Evolutionary conservation across 2,888 invertebrate genomes (phyloP).

Genomic region (Andricus quercusramuli): DNA sequence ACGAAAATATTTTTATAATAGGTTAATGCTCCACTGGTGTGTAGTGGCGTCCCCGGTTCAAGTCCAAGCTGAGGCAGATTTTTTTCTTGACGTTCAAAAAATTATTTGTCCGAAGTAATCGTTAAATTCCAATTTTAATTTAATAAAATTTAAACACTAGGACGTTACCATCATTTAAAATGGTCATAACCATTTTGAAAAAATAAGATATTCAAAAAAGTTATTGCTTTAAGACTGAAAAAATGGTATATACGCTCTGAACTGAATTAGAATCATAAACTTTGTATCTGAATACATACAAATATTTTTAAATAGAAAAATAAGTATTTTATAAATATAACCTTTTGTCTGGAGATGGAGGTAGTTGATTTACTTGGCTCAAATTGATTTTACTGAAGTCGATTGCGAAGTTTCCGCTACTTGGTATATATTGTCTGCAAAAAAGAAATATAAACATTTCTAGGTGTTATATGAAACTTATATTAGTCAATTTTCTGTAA

Average conservation of each 20-base stretch:
- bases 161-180: too few species aligned
- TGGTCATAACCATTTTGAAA: too few species aligned
- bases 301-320: not conserved
- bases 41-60: too few species aligned
- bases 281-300: not conserved
- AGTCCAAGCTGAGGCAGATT: too few species aligned
- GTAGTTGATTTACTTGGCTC: constrained; percentile 80
- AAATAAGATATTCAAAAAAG: too few species aligned
- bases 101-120: too few species aligned
- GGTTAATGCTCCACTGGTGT: too few species aligned
- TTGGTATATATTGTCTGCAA: constrained; percentile 84
- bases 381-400: constrained; percentile 84
- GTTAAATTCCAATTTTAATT: too few species aligned
- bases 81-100: too few species aligned
- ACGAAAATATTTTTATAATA: too few species aligned
- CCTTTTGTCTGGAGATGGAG: constrained; percentile 75
- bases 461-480: constrained; percentile 18
- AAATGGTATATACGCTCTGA: not conserved
- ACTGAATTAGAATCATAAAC: not conserved
- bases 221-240: not conserved
- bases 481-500: constrained; percentile 1
- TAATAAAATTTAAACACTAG: too few species aligned
- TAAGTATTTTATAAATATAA: not conserved
- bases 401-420: constrained; percentile 83
- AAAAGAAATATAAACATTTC: constrained; percentile 48